Evolutionary conservation across 1,140 invertebrate species (phyloP), one percentile per base, ranked within the genome.

Genomic region (Sycophila sp.): DNA sequence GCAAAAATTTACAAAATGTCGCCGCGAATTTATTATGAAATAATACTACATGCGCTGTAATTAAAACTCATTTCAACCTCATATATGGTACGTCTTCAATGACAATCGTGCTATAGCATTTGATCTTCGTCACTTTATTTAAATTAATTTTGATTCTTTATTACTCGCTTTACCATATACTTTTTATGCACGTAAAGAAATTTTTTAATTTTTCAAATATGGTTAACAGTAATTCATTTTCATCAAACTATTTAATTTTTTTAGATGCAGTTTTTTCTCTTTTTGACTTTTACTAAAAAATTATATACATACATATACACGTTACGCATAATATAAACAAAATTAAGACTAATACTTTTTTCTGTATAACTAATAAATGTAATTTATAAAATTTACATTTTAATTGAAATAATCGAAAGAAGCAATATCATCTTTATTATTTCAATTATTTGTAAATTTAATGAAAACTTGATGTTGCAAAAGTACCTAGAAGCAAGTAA

Each of bases 21-120:
- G 45, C 42, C 60, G 69, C 67, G 56, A 47, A 75, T 40, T 62
- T 71, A 69, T 49, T 75, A 60, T 64, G 30, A 34, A 26, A 58
- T 73, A 69, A 70, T 63, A 70, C 65, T 73, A 72, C 55, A 19
- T 71, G n/a, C 67, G 70, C 65, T 40, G n/a, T 19, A 56, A 63
- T 70, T 24, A 22, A 22, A 13, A 70, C 17, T 64, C 10, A 64
- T 68, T 22, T 68, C 60, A 62, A 69, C 2, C 47, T 13, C 49
- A 45, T 56, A n/a, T 30, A 30, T 24, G 8, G 51, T 58, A 71
- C 58, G 38, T 58, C 69, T 62, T 69, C 36, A 40, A 72, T 47
- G 40, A 55, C 72, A n/a, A 60, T 69, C 65, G 65, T 72, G 63
- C 72, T 79, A 80, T 80, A 76, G 77, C 78, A 78, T 77, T 77